Evolutionary conservation across 1,140 invertebrate species (phyloP), one percentile per base, ranked within the genome.

Genomic region (Pseudomyrmex sp.): DNA sequence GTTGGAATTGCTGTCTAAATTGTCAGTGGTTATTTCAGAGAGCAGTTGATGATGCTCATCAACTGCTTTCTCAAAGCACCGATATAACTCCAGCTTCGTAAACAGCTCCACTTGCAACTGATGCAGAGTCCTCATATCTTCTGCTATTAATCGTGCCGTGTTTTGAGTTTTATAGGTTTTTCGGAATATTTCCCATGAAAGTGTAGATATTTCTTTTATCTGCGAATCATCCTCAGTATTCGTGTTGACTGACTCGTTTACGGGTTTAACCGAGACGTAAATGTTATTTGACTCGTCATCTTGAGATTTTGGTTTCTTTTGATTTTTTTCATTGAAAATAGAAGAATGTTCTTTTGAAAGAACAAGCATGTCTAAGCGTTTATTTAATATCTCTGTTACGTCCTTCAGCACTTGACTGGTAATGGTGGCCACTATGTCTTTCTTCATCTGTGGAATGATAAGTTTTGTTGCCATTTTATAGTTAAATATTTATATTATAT

Each of bases 361-460:
- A 35, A 35, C 35, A 35, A 35, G 35, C 35, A 35, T 35, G 0
- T 35, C 35, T 35, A 35, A 10, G 1, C 15, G 76, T 70, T 80
- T 20, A 4, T 61, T 50, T 4, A 80, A 2, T 1, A 18, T 13
- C 3, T 72, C 54, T 2, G 54, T 61, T 4, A 72, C 46, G 0
- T 72, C 44, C 13, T 59, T 50, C 3, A 59, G 20, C 3, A 80
- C 76, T 48, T 72, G 44, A 1, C 59, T 10, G 7, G 44, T 80
- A 1, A 80, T 72, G 12, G 44, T 72, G 35, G 65, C 70, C 3
- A 72, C 0, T 23, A 80, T 80, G 3, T 80, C 66, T 4, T 80
- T 59, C 8, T 80, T 80, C 76, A 80, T 80, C 76, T 80, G n/a
- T 1, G 3, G 23, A 70, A 15, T 2, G 1, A 18, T 23, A 23